Evolutionary conservation across 2,888 invertebrate genomes (phyloP), one percentile per base, ranked within the genome.

Genomic region (Hypena proboscidalis): DNA sequence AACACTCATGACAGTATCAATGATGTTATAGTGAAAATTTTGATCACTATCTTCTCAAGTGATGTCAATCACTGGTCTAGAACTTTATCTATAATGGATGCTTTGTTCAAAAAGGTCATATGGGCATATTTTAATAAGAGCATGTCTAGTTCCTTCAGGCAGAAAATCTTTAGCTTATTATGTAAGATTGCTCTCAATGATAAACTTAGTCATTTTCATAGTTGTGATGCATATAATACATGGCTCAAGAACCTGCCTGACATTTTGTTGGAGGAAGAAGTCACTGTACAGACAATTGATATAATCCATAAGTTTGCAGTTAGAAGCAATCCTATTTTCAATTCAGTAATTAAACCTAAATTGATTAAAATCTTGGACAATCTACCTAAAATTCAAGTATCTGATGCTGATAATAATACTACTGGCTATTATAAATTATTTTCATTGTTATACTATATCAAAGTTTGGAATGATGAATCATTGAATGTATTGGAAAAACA

Each of bases 261-360:
- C 48, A 85, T 94, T 44, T 77, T 95, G 31, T 80, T 92, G 44
- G 79, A 87, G n/a, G 69, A 84, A 23, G 82, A 74, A 32, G 58
- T 94, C 4, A 88, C 89, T 22, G 71, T 83, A 23, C 81, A 91
- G 58, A 91, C 92, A 2, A 70, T 94, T n/a, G 69, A 92, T 39
- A 92, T 92, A 3, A 80, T 94, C 48, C 90, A 92, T 8, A 86
- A 90, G 50, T 90, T 94, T 70, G 92, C 93, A 10, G 90, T 92
- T 33, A 90, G 91, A 36, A 91, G 88, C 51, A 93, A 92, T 64
- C 46, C 40, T 8, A 73, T 79, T 6, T 93, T 94, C 49, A 86
- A 93, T 55, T 51, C 71, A 3, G 83, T 91, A 0, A 67, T 94
- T 1, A 80, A 83, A 25, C 75, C 84, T 0, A 83, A 89, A 29